Base-by-base conservation (phyloP, 2,113 vertebrate genomes). In the Dendrocopos noguchii region DNA sequence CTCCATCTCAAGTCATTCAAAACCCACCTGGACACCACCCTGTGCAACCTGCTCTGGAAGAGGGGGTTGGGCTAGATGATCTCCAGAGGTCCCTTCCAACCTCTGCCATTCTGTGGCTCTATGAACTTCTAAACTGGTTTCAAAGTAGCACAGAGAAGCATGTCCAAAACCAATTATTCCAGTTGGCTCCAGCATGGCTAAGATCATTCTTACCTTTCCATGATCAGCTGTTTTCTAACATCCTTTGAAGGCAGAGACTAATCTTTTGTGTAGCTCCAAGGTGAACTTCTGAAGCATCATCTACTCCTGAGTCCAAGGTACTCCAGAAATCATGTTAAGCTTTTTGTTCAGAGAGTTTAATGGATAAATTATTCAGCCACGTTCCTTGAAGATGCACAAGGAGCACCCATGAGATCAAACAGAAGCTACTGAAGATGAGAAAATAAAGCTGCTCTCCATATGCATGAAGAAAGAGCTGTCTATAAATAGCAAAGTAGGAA, bases 401-500 rank as follows among this genome's bases (percentile, higher is more conserved):
- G 50, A 91, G 88, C 80, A 91, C 67, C 84, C 94, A 52, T 2
- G 34, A 92, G 91, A 95, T 95, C 91, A 92, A 91, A 89, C 78
- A 63, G 91, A 66, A 91, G 91, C 89, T 93, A 84, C 77, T 34
- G 55, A 39, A 71, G 74, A 72, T 12, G 78, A 77, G 77, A 29
- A 72, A 47, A 24, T 9, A 42, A 96, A 96, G 94, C 94, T 95
- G 95, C 81, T 87, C 39, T 70, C 94, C 95, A 95, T 57, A 95
- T 96, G 95, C 78, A 88, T 5, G 3, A 68, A 91, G 65, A 86
- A 46, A 86, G 74, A 53, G 65, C 24, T 47, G 18, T 56, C 88
- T 72, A 84, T 66, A 91, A 95, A 96, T 70, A 95, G 91, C 66
- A 3, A 66, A 76, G 66, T 50, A 88, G 94, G 95, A 84, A 95